A percentile compares a stretch with the other conserved stretches of the same genome.
Conservation (phyloP, 2,888 invertebrate genomes). For the Melanchra persicariae region DNA sequence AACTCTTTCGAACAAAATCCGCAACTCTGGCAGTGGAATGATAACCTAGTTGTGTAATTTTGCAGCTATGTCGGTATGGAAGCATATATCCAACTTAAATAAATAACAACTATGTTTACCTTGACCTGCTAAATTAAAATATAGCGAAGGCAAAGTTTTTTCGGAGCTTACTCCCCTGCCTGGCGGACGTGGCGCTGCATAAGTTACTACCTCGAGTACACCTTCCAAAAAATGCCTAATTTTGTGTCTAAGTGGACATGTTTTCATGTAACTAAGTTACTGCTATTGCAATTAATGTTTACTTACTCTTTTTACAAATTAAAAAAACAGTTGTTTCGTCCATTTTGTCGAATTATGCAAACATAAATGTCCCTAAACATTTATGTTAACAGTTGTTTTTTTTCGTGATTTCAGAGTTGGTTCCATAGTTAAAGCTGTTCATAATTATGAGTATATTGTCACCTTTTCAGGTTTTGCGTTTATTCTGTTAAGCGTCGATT, state of each 20-base stretch:
- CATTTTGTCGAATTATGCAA: no score
- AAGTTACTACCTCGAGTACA: constrained; percentile 36
- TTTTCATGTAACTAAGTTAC: not conserved
- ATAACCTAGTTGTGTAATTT: no score
- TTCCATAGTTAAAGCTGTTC: no score
- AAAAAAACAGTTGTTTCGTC: no score
- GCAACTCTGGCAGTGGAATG: no score
- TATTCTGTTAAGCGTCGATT: no score
- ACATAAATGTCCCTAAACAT: no score
- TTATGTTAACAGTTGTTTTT: no score
- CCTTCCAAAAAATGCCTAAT: constrained; percentile 47
- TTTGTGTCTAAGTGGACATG: constrained; percentile 9
- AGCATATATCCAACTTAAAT: not conserved
- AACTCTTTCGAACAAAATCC: no score
- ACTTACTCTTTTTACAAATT: not conserved
- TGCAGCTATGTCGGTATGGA: not conserved
- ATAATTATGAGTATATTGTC: no score
- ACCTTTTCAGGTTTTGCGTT: no score
- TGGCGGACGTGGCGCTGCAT: constrained; percentile 38
- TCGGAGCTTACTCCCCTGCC: constrained; percentile 11
- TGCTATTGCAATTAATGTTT: not conserved
- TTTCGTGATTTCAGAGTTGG: no score
- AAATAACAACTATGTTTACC: constrained; percentile 20
- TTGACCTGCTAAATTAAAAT: constrained; percentile 38
- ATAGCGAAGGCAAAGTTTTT: constrained; percentile 29